Percentiles rank a stretch among this genome's conserved stretches.
Evolutionary conservation across 2,113 vertebrate genomes (phyloP).

Genomic region (Euleptes europaea): DNA sequence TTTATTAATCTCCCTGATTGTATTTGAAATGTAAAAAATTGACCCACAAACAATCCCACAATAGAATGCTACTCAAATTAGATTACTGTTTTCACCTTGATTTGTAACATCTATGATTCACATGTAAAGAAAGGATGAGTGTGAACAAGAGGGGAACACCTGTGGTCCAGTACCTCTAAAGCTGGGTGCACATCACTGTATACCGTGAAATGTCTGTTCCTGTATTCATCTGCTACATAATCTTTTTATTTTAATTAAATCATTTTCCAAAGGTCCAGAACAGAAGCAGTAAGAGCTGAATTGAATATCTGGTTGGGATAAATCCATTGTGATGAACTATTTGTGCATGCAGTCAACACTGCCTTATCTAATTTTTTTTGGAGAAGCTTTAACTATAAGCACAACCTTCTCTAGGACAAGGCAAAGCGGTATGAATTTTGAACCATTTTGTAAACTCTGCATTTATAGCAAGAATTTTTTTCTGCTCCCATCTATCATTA

Average conservation of each 20-base stretch:
- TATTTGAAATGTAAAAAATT: no score
- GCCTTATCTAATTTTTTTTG: conserved; percentile 33
- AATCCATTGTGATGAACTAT: conserved; percentile 26
- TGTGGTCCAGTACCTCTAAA: conserved; percentile 33
- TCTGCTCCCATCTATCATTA: not conserved
- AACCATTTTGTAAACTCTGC: conserved; percentile 31
- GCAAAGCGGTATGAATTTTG: not conserved
- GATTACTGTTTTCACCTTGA: conserved; percentile 3
- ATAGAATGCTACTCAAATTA: not conserved
- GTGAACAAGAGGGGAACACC: not conserved
- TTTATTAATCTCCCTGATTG: no score
- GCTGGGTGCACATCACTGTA: conserved; percentile 11
- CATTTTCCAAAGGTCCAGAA: conserved; percentile 40
- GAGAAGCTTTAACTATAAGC: conserved; percentile 51
- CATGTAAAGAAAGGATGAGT: not conserved
- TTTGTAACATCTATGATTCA: conserved; percentile 9
- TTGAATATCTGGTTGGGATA: conserved; percentile 41
- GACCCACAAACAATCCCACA: no score
- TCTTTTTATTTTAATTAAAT: conserved; percentile 61
- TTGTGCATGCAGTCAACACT: not conserved
- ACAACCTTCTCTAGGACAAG: conserved; percentile 5
- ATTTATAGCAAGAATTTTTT: conserved; percentile 37
- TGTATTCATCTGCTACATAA: conserved; percentile 30
- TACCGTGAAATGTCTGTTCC: conserved; percentile 23
- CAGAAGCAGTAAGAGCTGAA: conserved; percentile 41